These are phyloP conservation scores for Rhabditophanes sp. DNA, from an alignment of 2,888 invertebrate genomes.

Conservation along the genomic window DNA sequence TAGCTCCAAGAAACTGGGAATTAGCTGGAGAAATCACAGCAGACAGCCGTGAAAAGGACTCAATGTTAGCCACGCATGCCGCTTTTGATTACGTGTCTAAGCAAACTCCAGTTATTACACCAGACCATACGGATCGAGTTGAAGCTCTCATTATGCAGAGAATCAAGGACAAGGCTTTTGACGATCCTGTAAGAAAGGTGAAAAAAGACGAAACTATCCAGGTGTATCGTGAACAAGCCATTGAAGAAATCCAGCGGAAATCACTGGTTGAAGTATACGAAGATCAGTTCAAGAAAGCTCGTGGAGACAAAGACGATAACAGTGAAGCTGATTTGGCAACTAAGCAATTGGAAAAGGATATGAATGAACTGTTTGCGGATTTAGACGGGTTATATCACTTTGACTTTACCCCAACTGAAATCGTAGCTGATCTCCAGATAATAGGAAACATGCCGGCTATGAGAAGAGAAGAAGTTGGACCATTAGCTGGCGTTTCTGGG, in stretches of 20 bases:
- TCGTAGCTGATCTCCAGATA: constrained; percentile 70
- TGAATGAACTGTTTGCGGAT: constrained; percentile 64
- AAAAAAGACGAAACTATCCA: constrained; percentile 67
- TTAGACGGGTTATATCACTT: constrained; percentile 81
- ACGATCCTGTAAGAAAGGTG: constrained; percentile 72
- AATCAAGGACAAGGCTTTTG: constrained; percentile 75
- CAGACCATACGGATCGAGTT: constrained; percentile 66
- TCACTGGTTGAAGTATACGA: constrained; percentile 87
- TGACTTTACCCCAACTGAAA: constrained; percentile 64
- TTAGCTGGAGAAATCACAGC: constrained; percentile 73
- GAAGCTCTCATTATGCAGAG: constrained; percentile 79
- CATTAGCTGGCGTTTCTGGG: constrained; percentile 52
- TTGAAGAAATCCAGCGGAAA: constrained; percentile 76
- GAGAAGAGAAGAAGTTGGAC: constrained; percentile 84
- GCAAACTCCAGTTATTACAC: constrained; percentile 63
- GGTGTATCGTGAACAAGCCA: constrained; percentile 69
- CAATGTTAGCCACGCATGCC: constrained; percentile 72
- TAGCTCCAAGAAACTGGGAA: constrained; percentile 80
- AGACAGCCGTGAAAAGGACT: constrained; percentile 67
- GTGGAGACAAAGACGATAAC: constrained; percentile 48
- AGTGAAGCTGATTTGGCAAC: constrained; percentile 57
- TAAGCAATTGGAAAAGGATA: constrained; percentile 59
- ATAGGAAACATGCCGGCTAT: constrained; percentile 77
- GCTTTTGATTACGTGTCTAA: constrained; percentile 23
- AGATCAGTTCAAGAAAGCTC: constrained; percentile 48